Evolutionary conservation across 1,140 invertebrate species (phyloP).

Genomic region (Arion vulgaris): DNA sequence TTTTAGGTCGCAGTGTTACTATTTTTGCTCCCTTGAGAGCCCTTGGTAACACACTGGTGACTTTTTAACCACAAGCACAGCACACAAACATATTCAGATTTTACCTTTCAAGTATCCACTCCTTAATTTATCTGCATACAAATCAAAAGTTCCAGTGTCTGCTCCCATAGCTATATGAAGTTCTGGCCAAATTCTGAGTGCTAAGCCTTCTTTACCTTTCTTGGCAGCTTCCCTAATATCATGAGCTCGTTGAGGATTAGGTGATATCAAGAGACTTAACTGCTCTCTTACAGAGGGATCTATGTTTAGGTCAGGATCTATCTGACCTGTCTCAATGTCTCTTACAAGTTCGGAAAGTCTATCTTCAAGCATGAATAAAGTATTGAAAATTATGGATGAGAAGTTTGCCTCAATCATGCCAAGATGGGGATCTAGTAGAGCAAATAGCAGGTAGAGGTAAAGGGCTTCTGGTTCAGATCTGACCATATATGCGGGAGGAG

Average conservation of each 20-base stretch:
- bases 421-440: constrained; percentile 63
- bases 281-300: constrained; percentile 54
- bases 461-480: constrained; percentile 66
- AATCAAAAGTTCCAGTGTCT: constrained; percentile 67
- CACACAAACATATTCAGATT: no score
- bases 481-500: constrained; percentile 64
- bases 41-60: no score
- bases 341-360: constrained; percentile 56
- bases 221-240: constrained; percentile 60
- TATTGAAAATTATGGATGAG: constrained; percentile 66
- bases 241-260: constrained; percentile 63
- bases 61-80: no score
- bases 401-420: constrained; percentile 71
- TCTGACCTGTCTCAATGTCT: constrained; percentile 63
- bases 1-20: no score
- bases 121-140: constrained; percentile 63
- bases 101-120: constrained; percentile 59
- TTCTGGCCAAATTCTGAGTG: constrained; percentile 66
- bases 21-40: no score
- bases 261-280: constrained; percentile 56
- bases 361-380: constrained; percentile 58
- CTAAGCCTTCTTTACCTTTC: constrained; percentile 56
- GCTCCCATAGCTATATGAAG: constrained; percentile 62
- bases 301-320: constrained; percentile 60
- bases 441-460: constrained; percentile 71